Evolutionary conservation across 1,140 invertebrate genomes (phyloP), one percentile per base, ranked within the genome.

Genomic region (Metaphire vulgaris): DNA sequence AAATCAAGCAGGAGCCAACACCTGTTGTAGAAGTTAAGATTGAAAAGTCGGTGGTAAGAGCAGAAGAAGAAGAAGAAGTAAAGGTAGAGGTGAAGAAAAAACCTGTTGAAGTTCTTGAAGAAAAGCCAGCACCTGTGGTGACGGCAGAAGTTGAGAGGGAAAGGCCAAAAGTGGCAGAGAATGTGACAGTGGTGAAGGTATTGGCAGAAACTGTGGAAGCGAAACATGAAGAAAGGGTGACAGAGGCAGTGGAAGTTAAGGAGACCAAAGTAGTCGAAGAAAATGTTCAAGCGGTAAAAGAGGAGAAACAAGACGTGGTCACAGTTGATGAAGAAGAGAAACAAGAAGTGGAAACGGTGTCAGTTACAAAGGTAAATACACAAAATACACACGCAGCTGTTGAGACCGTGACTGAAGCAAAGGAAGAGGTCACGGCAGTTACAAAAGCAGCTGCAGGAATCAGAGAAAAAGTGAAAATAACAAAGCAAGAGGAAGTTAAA

Each of bases 31-130:
- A n/a, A n/a, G n/a, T n/a, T n/a, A n/a, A n/a, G n/a, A n/a, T n/a
- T n/a, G n/a, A n/a, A n/a, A n/a, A n/a, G n/a, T n/a, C 28, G 71
- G 28, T 34, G 16, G 34, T 12, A 75, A 41, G 67, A 80, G 56
- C 34, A 14, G 26, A 64, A 65, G 65, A 33, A 16, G 28, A n/a
- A n/a, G n/a, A n/a, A n/a, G n/a, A n/a, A n/a, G n/a, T n/a, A n/a
- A n/a, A n/a, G n/a, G n/a, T n/a, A n/a, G n/a, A 56, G 41, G 41
- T 12, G 21, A 21, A 56, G 41, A 56, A 56, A 21, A 14, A n/a
- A n/a, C 6, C 6, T 12, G 41, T 56, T 56, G 21, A 56, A 56
- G 64, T 72, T n/a, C 15, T 26, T 41, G 56, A 26, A 28, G 32
- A 74, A 56, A 56, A 56, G 41, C 41, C 41, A 56, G 21, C 6